Base-by-base conservation (phyloP, 2,797 vertebrate genomes). In the Liasis olivaceus region DNA sequence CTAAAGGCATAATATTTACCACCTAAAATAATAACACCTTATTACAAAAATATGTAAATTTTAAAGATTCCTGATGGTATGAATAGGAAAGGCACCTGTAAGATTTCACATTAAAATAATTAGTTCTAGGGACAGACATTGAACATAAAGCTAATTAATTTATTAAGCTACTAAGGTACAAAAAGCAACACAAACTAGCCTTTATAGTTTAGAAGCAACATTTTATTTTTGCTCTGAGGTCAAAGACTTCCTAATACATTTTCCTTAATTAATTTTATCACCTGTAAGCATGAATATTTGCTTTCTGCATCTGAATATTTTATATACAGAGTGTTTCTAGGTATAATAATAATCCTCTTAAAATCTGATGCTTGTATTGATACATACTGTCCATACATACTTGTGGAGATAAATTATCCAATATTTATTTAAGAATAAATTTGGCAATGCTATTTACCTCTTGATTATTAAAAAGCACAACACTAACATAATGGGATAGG, bases 381-480 rank as follows among this genome's bases (percentile, higher is more conserved):
- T 63, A 36, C 24, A 85, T 59, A 47, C 11, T 56, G 59, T 84
- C 42, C 24, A 24, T 9, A 58, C 62, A 47, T 31, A 58, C 58
- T 54, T 89, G 28, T 63, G 24, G n/a, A 54, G 60, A n/a, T 26
- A 66, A 47, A 87, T 9, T 87, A 51, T 64, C 9, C 59, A 88
- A 15, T 93, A 64, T 84, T 90, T 88, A 86, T 72, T 92, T 86
- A 51, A 86, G 63, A 31, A 66, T 28, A 85, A 36, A 63, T 85
- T 89, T 85, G 58, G 17, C 3, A 62, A 64, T 87, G 28, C 58
- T 28, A 20, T 62, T 24, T 69, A 60, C 20, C 58, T 14, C 66
- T 14, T 93, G 89, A 20, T 15, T 24, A 26, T 90, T 56, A 90
- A 93, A 81, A 81, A 54, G 42, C 42, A 92, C 58, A 92, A 24